Percentiles rank a stretch among this genome's conserved stretches.
Evolutionary conservation across 2,888 invertebrate species (phyloP).

Genomic region (Nasonia oneida): DNA sequence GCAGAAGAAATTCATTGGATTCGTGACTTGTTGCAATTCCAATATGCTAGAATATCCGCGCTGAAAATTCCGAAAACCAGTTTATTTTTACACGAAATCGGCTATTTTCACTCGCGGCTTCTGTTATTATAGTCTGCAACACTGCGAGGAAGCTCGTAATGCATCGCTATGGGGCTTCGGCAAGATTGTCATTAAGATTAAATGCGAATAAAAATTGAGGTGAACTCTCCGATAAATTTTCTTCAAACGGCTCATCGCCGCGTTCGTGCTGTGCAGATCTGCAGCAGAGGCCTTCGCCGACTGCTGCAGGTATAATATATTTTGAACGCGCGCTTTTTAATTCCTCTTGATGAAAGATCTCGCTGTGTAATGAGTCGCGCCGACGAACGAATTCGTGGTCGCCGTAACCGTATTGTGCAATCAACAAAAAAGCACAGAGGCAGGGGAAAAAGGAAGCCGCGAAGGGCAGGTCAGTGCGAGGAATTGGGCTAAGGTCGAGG

Average conservation of each 20-base stretch:
- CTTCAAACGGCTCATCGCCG: background rate
- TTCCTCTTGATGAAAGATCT: background rate
- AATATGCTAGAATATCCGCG: background rate
- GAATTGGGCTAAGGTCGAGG: conserved; percentile 55
- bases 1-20: conserved; percentile 8
- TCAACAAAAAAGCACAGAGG: no score
- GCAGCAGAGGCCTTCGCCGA: background rate
- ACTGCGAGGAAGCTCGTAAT: background rate
- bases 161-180: background rate
- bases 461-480: no score
- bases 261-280: background rate
- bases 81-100: background rate
- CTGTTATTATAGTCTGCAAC: background rate
- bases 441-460: no score
- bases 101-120: background rate
- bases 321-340: background rate
- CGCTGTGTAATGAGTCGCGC: no score
- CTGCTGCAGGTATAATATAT: background rate
- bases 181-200: conserved; percentile 8
- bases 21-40: background rate
- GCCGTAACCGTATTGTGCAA: no score
- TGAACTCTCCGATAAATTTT: background rate
- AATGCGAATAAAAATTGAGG: background rate
- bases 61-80: background rate
- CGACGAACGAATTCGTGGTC: no score